Conservation (phyloP, 2,113 vertebrate species). For the Anarrhichthys ocellatus region DNA sequence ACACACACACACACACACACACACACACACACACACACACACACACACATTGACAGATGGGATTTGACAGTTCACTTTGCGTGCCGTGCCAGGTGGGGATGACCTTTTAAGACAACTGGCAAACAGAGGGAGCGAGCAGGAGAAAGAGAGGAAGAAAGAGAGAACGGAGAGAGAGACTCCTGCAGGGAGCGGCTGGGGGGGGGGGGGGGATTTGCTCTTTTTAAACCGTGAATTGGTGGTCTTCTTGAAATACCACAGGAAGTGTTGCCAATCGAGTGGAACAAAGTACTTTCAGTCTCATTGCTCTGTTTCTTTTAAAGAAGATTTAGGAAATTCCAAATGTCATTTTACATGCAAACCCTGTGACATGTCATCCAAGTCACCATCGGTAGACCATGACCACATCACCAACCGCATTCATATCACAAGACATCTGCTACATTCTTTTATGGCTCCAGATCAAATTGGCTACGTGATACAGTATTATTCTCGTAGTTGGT, state of each 20-base stretch:
- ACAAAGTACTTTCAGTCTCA: constrained; percentile 31
- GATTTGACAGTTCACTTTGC: constrained; percentile 69
- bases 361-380: neutral
- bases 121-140: constrained; percentile 47
- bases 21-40: constrained; percentile 17
- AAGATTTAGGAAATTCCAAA: neutral
- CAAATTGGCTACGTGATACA: neutral
- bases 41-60: constrained; percentile 53
- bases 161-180: constrained; percentile 39
- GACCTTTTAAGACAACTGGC: constrained; percentile 77
- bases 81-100: constrained; percentile 70
- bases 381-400: neutral
- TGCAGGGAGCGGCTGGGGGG: constrained; percentile 38
- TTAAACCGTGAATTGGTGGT: constrained; percentile 54
- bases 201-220: constrained; percentile 64
- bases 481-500: neutral
- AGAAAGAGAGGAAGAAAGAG: constrained; percentile 23
- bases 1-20: neutral
- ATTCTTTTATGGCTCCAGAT: neutral
- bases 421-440: neutral
- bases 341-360: neutral
- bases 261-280: constrained; percentile 43
- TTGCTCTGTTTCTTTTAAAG: neutral
- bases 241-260: constrained; percentile 64
- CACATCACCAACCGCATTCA: neutral